These are phyloP conservation scores for Nannobrachium achirus DNA, from an alignment of 2,113 vertebrate genomes.

Conservation along the genomic window DNA sequence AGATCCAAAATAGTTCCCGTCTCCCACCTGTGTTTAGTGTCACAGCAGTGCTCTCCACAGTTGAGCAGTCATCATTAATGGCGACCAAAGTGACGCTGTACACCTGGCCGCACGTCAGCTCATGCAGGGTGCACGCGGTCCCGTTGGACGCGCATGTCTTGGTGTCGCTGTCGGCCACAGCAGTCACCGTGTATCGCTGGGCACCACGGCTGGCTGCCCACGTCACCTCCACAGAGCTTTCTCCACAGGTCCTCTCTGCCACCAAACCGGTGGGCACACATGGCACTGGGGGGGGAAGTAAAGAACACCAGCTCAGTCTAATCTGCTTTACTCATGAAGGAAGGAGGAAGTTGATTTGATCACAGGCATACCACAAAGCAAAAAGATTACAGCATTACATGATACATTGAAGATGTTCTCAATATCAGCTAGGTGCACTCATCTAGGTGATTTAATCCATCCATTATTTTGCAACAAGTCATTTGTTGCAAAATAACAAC, in stretches of 20 bases:
- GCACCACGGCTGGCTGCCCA: constrained; percentile 74
- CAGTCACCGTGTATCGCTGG: constrained; percentile 52
- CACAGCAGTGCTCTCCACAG: constrained; percentile 45
- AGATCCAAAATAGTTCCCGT: background rate
- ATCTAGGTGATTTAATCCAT: background rate
- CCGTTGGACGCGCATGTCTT: constrained; percentile 51
- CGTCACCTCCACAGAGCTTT: constrained; percentile 47
- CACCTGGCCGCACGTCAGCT: constrained; percentile 66
- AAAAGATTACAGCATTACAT: no score
- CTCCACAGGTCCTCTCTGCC: constrained; percentile 53
- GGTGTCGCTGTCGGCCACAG: constrained; percentile 29
- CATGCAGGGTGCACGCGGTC: constrained; percentile 59
- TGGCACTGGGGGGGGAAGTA: constrained; percentile 63
- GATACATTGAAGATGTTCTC: background rate
- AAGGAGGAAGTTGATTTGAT: background rate
- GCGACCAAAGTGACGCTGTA: constrained; percentile 71
- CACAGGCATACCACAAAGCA: no score
- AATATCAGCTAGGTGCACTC: background rate
- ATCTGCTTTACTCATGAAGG: background rate
- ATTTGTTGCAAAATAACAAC: background rate
- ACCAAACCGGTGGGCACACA: constrained; percentile 70
- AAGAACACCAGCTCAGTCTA: constrained; percentile 11
- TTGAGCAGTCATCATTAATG: constrained; percentile 59
- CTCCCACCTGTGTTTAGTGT: constrained; percentile 71
- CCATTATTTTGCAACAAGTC: background rate